phyloP scores from a whole-genome alignment of 2,797 vertebrate genomes.

The Fistularia tabacaria region DNA sequence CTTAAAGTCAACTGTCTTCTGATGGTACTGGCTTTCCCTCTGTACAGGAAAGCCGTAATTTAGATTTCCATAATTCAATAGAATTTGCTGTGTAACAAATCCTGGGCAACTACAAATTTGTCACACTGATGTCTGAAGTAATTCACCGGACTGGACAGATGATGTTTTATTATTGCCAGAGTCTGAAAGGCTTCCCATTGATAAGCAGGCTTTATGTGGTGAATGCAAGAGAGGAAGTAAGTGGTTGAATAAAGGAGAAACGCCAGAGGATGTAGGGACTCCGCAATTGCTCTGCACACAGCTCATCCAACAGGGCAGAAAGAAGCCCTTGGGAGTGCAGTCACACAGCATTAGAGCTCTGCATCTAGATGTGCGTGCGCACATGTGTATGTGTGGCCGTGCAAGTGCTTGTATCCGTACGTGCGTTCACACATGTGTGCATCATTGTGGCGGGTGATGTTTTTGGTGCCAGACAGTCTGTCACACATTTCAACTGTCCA shows the following conservation, averaged over 20 bases:
- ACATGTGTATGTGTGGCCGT: neutral
- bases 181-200: constrained; percentile 37
- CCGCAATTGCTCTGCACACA: constrained; percentile 45
- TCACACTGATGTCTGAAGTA: constrained; percentile 30
- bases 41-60: neutral
- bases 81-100: constrained; percentile 9
- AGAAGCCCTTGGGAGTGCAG: constrained; percentile 53
- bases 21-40: too few relatives aligned
- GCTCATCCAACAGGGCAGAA: constrained; percentile 47
- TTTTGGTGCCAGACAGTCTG: constrained; percentile 24
- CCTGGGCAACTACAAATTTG: constrained; percentile 20
- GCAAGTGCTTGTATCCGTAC: neutral
- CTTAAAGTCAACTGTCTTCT: neutral
- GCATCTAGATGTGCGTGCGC: constrained; percentile 18
- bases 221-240: constrained; percentile 16
- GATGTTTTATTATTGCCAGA: constrained; percentile 45
- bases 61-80: constrained; percentile 2
- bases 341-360: constrained; percentile 58
- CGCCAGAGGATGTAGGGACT: constrained; percentile 53
- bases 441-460: constrained; percentile 15
- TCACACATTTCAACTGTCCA: constrained; percentile 13
- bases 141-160: constrained; percentile 37
- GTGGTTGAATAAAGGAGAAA: constrained; percentile 37
- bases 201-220: constrained; percentile 31
- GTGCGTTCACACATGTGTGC: constrained; percentile 7